Evolutionary conservation across 2,888 invertebrate species (phyloP), one percentile per base, ranked within the genome.

Genomic region (Cosmopolites sordidus): DNA sequence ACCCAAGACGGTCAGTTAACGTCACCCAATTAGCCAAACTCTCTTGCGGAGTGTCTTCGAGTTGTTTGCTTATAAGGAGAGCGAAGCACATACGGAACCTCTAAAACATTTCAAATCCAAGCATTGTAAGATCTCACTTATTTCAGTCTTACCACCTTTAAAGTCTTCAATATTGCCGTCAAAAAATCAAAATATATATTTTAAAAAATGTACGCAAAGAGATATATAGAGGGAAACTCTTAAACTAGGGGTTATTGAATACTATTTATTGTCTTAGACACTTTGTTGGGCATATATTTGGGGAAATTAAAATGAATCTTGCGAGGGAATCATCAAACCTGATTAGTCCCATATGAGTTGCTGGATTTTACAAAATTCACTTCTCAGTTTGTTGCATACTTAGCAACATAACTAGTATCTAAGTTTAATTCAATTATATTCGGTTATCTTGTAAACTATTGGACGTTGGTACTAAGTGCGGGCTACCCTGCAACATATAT

Each of bases 11-110:
- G 69, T 86, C 87, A 3, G 79, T 92, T 50, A 83, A 83, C 63
- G 83, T 90, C 68, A 86, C 87, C 1, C 89, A 93, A 73, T 77
- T 94, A 62, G 81, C 87, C 37, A 88, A 89, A 75, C 80, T 85
- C 42, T 85, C 86, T 42, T 86, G 85, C 53, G 89, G 89, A 41
- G 77, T 95, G 57, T 85, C 87, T 53, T 89, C 92, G 40, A 85
- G 89, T 70, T 89, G 89, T 68, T 76, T 94, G 55, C 77, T 94
- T 67, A 82, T 93, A 57, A 69, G 70, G 65, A 66, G 75, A 49
- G 62, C 72, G 18, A 68, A 72, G 45, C 72, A 74, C 56, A 69
- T 74, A 65, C 66, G 74, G 51, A 75, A 71, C 61, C 67, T 75
- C 22, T 75, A 73, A 72, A 64, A 30, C 39, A 37, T 14, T 17